Percentiles rank a stretch among this genome's conserved stretches.
Evolutionary conservation across 2,797 vertebrate species (phyloP).

Genomic region (Centroberyx gerrardi): DNA sequence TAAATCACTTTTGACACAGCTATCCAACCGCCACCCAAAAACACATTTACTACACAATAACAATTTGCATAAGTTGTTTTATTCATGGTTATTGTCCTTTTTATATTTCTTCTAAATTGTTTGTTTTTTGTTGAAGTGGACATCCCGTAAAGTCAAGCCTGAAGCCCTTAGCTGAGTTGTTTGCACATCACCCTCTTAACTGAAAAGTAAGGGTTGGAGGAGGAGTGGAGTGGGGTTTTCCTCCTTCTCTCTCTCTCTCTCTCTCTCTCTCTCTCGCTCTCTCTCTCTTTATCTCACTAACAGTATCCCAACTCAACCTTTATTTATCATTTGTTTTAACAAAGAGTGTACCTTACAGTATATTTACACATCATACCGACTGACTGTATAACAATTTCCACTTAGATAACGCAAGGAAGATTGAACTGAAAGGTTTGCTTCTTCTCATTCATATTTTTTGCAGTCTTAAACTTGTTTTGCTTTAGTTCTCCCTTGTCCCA

Average conservation of each 20-base stretch:
- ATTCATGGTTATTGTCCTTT: conserved; percentile 88
- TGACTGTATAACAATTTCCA: conserved; percentile 81
- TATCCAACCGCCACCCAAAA: conserved; percentile 63
- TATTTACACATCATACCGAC: conserved; percentile 87
- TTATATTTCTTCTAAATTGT: conserved; percentile 75
- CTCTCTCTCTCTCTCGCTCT: conserved; percentile 45
- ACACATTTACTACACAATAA: conserved; percentile 82
- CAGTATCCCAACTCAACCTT: conserved; percentile 73
- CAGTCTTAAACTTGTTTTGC: conserved; percentile 51
- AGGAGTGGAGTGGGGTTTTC: conserved; percentile 60
- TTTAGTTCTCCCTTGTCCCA: conserved; percentile 61
- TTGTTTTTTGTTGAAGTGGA: conserved; percentile 88
- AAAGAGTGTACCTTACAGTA: conserved; percentile 85
- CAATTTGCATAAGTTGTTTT: conserved; percentile 90
- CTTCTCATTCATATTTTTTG: conserved; percentile 64
- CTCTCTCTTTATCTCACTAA: conserved; percentile 34
- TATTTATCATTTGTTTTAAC: conserved; percentile 80
- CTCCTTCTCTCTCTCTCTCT: conserved; percentile 76
- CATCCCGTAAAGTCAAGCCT: conserved; percentile 87
- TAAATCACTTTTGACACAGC: conserved; percentile 50
- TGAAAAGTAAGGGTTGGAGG: conserved; percentile 79
- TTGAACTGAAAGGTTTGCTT: conserved; percentile 71
- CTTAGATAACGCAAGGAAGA: conserved; percentile 80
- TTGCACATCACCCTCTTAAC: conserved; percentile 78
- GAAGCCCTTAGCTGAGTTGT: conserved; percentile 92